Base-by-base conservation (phyloP, 2,113 vertebrate species). In the Physeter macrocephalus region DNA sequence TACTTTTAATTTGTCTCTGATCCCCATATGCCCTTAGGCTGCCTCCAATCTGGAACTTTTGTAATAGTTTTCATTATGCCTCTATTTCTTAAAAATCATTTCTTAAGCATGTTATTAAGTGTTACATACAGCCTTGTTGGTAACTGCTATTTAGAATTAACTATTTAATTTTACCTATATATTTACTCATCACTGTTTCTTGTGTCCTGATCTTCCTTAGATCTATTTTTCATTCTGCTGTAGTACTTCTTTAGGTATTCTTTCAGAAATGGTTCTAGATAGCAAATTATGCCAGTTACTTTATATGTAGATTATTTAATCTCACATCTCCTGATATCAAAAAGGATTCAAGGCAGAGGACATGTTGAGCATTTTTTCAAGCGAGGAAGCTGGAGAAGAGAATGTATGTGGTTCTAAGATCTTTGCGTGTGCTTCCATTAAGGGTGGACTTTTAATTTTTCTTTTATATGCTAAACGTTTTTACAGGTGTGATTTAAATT, bases 381-480 rank as follows among this genome's bases (percentile, higher is more conserved):
- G 10, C 49, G 39, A 84, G 39, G 39, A 84, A 52, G 15, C 46
- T 82, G 14, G 27, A 61, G 15, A 93, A 88, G 77, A 93, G 67
- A 84, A 84, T 0, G 21, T 88, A 57, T 1, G 8, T 69, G 8
- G 31, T 86, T 93, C 39, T 93, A 57, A 43, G 54, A 84, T 88
- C 69, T 93, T 82, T 52, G 29, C 0, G 0, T 80, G 29, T 88
- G 25, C 46, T 78, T 96, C 31, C 27, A 43, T 57, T 75, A 92
- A 81, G 6, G 15, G 64, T 86, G 18, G 49, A 49, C 25, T 82
- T 83, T 71, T 46, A 36, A 81, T 86, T 94, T 92, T 49, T 74
- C 34, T 93, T 85, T 92, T 95, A 62, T 90, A 62, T 74, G 39
- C 10, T 90, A 46, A 77, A 77, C 18, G 46, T 90, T 89, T 96